Evolutionary conservation across 30 jellyfish, hydroid and myxozoan species (phyloP).

Genomic region (Cassiopea xamachana): DNA sequence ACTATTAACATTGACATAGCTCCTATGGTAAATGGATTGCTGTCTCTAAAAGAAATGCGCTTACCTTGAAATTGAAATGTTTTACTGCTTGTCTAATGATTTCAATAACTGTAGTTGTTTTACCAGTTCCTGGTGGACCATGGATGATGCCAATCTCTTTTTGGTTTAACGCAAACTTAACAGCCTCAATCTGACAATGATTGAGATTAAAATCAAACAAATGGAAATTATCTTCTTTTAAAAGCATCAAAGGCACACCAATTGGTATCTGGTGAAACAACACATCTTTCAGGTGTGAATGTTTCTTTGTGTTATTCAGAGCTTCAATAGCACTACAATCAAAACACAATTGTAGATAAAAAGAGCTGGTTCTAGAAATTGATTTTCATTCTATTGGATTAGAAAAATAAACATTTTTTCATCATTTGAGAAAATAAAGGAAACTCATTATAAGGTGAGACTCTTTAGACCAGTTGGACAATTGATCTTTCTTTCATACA

Average conservation of each 20-base stretch:
- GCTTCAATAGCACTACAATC: slow-evolving; percentile 64
- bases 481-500: too few relatives aligned
- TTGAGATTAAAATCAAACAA: slow-evolving; percentile 69
- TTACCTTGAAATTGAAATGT: slow-evolving; percentile 80
- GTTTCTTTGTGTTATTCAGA: slow-evolving; percentile 34
- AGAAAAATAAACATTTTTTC: too few relatives aligned
- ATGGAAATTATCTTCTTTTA: slow-evolving; percentile 26
- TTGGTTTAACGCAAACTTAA: slow-evolving; percentile 83
- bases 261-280: slow-evolving; percentile 35
- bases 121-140: slow-evolving; percentile 99
- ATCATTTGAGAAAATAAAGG: too few relatives aligned
- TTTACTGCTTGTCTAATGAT: slow-evolving; percentile 83
- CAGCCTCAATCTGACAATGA: slow-evolving; percentile 83
- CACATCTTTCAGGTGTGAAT: slow-evolving; percentile 60
- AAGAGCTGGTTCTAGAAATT: neutral
- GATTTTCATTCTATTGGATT: too few relatives aligned
- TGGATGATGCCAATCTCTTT: slow-evolving; percentile 82
- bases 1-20: too few relatives aligned
- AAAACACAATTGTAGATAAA: neutral
- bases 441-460: too few relatives aligned
- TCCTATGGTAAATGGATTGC: too few relatives aligned
- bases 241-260: slow-evolving; percentile 33
- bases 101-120: slow-evolving; percentile 94
- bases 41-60: neutral
- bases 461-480: too few relatives aligned